Conservation (phyloP, 2,888 invertebrate genomes). For the Lepidocyrtinus sp. region DNA sequence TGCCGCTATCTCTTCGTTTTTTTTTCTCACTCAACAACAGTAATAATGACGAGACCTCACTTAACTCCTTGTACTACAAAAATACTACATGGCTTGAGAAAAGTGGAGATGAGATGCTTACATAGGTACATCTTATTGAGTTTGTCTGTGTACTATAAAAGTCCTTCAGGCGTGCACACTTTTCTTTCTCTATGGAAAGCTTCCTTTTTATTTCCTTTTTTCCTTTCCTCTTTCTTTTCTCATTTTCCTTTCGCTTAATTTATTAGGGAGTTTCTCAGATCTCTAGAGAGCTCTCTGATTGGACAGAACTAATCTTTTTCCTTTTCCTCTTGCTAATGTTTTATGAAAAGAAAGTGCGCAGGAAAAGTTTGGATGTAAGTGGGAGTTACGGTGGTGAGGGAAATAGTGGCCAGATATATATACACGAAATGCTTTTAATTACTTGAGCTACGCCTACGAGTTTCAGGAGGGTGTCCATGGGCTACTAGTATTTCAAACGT, state of each 20-base stretch:
- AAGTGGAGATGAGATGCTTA: not conserved
- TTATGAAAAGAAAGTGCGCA: slow-evolving; percentile 47
- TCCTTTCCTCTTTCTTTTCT: slow-evolving; percentile 22
- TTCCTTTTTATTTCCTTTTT: slow-evolving; percentile 2
- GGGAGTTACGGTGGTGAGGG: not conserved
- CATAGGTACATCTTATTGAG: not conserved
- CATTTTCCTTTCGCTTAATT: slow-evolving; percentile 56
- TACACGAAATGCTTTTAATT: not conserved
- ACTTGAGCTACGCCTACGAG: not conserved
- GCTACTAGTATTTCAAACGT: not conserved
- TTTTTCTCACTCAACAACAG: slow-evolving; percentile 34
- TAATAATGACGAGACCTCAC: slow-evolving; percentile 31
- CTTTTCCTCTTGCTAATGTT: slow-evolving; percentile 5
- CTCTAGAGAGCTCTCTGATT: slow-evolving; percentile 46
- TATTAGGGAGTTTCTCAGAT: slow-evolving; percentile 59
- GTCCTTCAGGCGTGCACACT: slow-evolving; percentile 37
- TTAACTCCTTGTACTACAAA: slow-evolving; percentile 30
- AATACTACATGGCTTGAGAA: not conserved
- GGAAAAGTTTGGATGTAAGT: slow-evolving; percentile 22
- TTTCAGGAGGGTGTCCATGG: not conserved
- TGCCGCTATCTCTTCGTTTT: slow-evolving; percentile 49
- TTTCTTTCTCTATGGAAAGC: slow-evolving; percentile 26
- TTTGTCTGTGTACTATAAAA: not conserved
- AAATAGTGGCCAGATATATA: not conserved
- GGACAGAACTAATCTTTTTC: slow-evolving; percentile 37